These are phyloP conservation scores for Agonopterix arenella DNA, from an alignment of 2,888 invertebrate species.

Conservation along the genomic window DNA sequence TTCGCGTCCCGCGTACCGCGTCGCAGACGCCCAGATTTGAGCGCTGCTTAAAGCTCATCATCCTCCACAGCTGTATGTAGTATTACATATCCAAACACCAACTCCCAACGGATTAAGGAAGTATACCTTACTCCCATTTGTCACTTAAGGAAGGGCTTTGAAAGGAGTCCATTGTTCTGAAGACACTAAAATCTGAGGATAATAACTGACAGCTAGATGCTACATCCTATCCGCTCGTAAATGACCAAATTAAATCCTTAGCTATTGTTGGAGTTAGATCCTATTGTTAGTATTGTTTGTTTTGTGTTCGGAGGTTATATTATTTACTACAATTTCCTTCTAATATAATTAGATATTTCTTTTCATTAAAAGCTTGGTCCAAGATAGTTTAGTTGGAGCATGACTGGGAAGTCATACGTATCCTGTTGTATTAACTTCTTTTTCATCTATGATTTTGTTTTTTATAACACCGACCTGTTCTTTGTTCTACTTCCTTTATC, in stretches of 20 bases:
- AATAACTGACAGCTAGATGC: conserved; percentile 33
- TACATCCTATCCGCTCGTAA: conserved; percentile 14
- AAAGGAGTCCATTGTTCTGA: conserved; percentile 52
- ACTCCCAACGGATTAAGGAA: conserved; percentile 54
- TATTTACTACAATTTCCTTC: no score
- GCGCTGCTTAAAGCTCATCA: neutral
- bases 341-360: no score
- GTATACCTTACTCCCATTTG: conserved; percentile 54
- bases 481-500: no score
- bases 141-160: conserved; percentile 58
- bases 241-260: conserved; percentile 17
- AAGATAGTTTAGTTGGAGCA: no score
- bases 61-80: conserved; percentile 9
- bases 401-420: no score
- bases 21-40: no score
- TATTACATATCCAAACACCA: conserved; percentile 20
- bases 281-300: conserved; percentile 2
- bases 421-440: no score
- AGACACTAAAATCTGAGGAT: conserved; percentile 49
- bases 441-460: no score
- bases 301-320: neutral
- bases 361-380: no score
- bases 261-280: conserved; percentile 4
- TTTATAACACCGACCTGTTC: no score
- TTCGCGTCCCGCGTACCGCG: no score